Percentiles rank a stretch among this genome's conserved stretches.
These are phyloP conservation scores for Drosophila takahashii DNA, from an alignment of 1,140 invertebrate genomes.

Conservation along the genomic window DNA sequence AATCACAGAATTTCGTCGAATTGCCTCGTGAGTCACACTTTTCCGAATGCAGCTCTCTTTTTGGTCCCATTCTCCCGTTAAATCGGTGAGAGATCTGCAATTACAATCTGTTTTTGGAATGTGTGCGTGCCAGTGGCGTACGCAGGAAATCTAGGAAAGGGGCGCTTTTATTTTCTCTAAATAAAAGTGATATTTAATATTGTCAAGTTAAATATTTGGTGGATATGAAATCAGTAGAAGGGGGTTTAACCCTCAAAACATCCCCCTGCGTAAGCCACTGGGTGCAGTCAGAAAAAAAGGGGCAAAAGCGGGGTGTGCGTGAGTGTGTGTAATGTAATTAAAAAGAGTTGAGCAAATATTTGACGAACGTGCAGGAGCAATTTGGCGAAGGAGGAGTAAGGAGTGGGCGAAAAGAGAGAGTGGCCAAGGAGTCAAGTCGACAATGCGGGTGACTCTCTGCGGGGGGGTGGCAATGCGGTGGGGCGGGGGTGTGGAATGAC, in stretches of 20 bases:
- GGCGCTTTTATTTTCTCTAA: not conserved
- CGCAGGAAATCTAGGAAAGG: not conserved
- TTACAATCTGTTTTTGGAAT: constrained; percentile 33
- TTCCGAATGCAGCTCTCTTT: constrained; percentile 8
- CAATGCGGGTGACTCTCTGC: constrained; percentile 43
- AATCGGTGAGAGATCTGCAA: constrained; percentile 41
- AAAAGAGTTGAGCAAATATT: constrained; percentile 84
- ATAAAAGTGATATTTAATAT: no score
- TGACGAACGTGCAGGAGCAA: constrained; percentile 82
- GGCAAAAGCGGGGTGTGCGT: constrained; percentile 39
- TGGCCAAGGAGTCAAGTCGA: constrained; percentile 10
- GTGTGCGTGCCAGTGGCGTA: constrained; percentile 10
- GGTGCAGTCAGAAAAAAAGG: constrained; percentile 25
- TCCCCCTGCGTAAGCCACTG: not conserved
- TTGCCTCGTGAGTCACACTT: constrained; percentile 33
- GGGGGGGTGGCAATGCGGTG: constrained; percentile 3
- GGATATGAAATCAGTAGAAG: not conserved
- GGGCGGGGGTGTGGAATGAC: constrained; percentile 44
- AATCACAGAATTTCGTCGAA: constrained; percentile 43
- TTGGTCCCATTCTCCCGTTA: constrained; percentile 13
- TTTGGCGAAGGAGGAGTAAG: constrained; percentile 45
- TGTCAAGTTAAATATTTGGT: no score
- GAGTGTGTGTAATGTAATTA: constrained; percentile 71
- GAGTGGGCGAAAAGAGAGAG: constrained; percentile 27
- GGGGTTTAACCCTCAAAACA: not conserved